Conservation (phyloP, 2,888 invertebrate species). For the Netelia inedita region DNA sequence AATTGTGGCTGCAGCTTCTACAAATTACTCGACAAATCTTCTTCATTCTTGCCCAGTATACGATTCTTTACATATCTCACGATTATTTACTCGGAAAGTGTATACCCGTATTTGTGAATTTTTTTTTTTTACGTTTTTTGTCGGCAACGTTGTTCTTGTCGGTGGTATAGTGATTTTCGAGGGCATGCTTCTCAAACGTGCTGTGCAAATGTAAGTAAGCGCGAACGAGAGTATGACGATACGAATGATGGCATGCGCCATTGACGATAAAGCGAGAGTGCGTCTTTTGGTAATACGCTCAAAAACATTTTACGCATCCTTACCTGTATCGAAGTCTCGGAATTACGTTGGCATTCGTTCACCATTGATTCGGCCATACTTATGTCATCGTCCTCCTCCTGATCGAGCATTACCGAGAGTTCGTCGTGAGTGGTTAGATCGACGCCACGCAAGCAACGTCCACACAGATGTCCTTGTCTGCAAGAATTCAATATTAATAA, state of each 20-base stretch:
- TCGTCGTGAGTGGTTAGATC: slow-evolving; percentile 87
- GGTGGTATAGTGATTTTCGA: no score
- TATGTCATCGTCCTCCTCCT: slow-evolving; percentile 91
- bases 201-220: no score
- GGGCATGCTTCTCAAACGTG: no score
- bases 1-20: neutral
- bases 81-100: no score
- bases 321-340: slow-evolving; percentile 79
- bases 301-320: slow-evolving; percentile 40
- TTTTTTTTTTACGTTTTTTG: neutral
- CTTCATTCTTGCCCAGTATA: neutral
- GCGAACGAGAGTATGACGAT: neutral
- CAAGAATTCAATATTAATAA: slow-evolving; percentile 62
- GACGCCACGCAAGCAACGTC: slow-evolving; percentile 91
- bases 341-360: slow-evolving; percentile 76
- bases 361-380: slow-evolving; percentile 87
- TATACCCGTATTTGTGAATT: neutral
- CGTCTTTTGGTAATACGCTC: no score
- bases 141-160: no score
- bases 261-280: neutral
- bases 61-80: no score
- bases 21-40: neutral
- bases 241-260: slow-evolving; percentile 31
- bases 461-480: slow-evolving; percentile 94
- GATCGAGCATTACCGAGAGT: slow-evolving; percentile 89